Conservation (phyloP, 2,113 vertebrate species). For the Numida meleagris region DNA sequence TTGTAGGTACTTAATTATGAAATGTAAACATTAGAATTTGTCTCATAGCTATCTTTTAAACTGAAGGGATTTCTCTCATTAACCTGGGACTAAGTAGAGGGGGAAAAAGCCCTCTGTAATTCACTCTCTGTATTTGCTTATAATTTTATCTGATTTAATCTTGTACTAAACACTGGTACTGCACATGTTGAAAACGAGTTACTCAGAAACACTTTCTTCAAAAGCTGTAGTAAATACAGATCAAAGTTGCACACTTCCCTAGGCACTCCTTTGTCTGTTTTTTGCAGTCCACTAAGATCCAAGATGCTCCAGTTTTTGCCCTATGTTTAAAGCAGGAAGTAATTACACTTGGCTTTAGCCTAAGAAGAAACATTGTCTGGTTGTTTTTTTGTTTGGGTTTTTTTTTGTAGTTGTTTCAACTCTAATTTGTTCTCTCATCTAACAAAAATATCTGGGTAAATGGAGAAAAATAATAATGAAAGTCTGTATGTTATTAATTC, state of each 20-base stretch:
- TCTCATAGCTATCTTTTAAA: constrained; percentile 34
- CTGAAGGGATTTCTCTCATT: constrained; percentile 13
- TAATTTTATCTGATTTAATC: constrained; percentile 16
- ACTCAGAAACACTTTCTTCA: background rate
- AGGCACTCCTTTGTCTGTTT: background rate
- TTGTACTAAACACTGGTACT: background rate
- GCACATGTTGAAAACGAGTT: background rate
- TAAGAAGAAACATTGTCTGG: background rate
- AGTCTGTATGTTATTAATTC: background rate
- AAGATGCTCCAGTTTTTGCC: background rate
- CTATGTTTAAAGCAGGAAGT: background rate
- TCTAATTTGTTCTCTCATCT: background rate
- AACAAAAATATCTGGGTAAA: background rate
- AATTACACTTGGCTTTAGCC: background rate
- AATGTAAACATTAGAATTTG: constrained; percentile 37
- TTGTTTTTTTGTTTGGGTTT: background rate
- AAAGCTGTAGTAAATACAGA: background rate
- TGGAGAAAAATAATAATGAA: background rate
- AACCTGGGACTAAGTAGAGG: background rate
- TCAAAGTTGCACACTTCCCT: background rate
- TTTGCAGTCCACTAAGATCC: background rate
- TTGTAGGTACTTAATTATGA: constrained; percentile 38
- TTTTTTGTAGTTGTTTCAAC: background rate
- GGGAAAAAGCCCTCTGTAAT: fast-evolving
- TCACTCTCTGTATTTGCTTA: background rate